Conservation (phyloP, 2,113 vertebrate genomes). For the Dasypus novemcinctus region DNA sequence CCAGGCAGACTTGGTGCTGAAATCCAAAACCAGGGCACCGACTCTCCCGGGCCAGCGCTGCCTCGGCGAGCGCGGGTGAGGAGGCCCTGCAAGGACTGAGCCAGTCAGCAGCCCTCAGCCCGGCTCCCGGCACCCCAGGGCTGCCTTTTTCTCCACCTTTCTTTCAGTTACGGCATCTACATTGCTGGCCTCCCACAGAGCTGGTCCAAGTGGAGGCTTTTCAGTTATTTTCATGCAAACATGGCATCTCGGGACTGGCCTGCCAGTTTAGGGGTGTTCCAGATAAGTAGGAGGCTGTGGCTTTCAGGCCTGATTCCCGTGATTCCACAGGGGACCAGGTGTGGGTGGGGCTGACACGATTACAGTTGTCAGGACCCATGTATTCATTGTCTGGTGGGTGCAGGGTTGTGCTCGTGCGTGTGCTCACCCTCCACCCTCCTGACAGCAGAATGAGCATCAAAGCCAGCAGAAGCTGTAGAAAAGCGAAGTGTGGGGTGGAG, state of each 20-base stretch:
- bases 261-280: background rate
- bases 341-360: background rate
- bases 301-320: background rate
- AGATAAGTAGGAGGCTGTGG: background rate
- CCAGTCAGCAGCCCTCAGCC: background rate
- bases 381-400: rapidly evolving
- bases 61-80: too few relatives aligned
- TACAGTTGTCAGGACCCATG: background rate
- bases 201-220: background rate
- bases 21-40: background rate
- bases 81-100: background rate
- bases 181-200: background rate
- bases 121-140: background rate
- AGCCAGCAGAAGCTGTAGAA: background rate
- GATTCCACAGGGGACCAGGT: background rate
- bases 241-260: background rate
- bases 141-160: background rate
- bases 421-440: background rate
- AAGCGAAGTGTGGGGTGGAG: background rate
- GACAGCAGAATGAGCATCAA: background rate
- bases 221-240: background rate
- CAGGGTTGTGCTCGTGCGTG: background rate
- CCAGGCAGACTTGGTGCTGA: background rate
- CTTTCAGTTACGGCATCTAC: background rate
- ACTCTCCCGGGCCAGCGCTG: background rate